Base-by-base conservation (phyloP, 2,797 vertebrate species). In the Anguilla anguilla region DNA sequence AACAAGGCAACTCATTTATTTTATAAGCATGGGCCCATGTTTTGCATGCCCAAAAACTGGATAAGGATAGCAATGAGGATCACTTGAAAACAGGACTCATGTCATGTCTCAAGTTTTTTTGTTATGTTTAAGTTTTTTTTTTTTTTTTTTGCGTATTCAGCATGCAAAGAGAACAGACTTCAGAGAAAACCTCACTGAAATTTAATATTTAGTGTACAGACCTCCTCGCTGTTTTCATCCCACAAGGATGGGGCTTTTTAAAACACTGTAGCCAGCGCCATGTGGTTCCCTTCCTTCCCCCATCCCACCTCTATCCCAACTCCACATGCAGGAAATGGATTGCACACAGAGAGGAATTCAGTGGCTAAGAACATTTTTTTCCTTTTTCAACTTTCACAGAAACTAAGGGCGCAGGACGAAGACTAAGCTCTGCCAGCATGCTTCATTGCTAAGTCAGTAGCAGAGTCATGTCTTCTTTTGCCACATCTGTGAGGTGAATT, bases 301-400 rank as follows among this genome's bases (percentile, higher is more conserved):
- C 35, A 13, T 17, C 39, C 35, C 35, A 1, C 28, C 39, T 35
- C 67, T 25, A 31, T 35, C 15, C 19, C 9, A 15, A 72, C 49
- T 31, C 51, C 15, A 49, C 22, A 28, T n/a, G 28, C 57, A 83
- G 43, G 57, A 87, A 82, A 61, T 64, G 39, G 35, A 15, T 86
- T 15, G 39, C 85, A 86, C 39, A 35, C 43, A 72, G 39, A 87
- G 31, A 87, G 79, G 19, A 84, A 55, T 53, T 31, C 86, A 72
- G 22, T 7, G 51, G 86, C 28, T 35, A 55, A 31, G 39, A 46
- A 22, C 25, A 4, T 31, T 43, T 64, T 15, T 87, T 49, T 51
- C 35, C 5, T 43, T 28, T 43, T 77, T 77, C 25, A 31, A 72
- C 67, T 39, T 77, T 81, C 22, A 25, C 77, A 46, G 3, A 64